Base-by-base conservation (phyloP, 2,797 vertebrate species). In the Meda fulgida region DNA sequence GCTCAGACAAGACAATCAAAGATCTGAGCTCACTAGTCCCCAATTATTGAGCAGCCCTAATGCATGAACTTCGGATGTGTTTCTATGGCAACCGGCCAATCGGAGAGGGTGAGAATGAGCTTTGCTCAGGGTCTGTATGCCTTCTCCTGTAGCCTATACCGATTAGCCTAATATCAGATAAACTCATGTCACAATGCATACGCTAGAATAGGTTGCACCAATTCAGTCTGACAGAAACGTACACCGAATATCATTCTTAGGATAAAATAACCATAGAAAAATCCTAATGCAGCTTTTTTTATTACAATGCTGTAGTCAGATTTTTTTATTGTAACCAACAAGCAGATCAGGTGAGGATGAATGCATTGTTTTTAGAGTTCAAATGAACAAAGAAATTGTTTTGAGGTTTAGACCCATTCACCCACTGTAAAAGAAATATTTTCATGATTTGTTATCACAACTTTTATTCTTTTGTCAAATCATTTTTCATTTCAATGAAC, bases 11-110 rank as follows among this genome's bases (percentile, higher is more conserved):
- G 79, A 81, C 53, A 51, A 82, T 63, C 70, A 77, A 75, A 81
- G 72, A 69, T 48, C 72, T 21, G 29, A 86, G 79, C 63, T 78
- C 79, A 60, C 60, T 48, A 81, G 82, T 81, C n/a, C 69, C 53
- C 71, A 79, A 72, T 78, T 79, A 78, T 31, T 85, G 81, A 87
- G 71, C 83, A 29, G 51, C n/a, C 31, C 55, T 78, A 87, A 78
- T 84, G 86, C 66, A 66, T 63, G 71, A 81, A 87, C 86, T 84
- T 78, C 58, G 75, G 73, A 73, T 87, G 65, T 73, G 83, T 87
- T 85, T 78, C 86, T 85, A 87, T 87, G 67, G 79, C 29, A 85
- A 87, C 86, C 46, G 60, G 48, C 67, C 79, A 82, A 83, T n/a
- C 7, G 19, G 76, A 67, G 14, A 51, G 58, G 71, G 51, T 85